Evolutionary conservation across 2,113 vertebrate species (phyloP), one percentile per base, ranked within the genome.

Genomic region (Neogale vison): DNA sequence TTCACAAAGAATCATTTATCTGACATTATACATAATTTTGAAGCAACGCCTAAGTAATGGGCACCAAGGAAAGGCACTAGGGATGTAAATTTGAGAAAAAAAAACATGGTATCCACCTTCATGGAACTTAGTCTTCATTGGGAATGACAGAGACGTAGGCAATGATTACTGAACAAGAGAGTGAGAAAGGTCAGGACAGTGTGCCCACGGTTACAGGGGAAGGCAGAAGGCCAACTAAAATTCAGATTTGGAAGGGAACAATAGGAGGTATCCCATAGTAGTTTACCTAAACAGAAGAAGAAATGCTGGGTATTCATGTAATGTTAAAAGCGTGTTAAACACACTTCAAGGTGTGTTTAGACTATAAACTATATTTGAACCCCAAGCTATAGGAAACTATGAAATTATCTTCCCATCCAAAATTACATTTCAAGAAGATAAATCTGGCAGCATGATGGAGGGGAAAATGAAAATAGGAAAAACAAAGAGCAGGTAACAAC

Each of bases 381-480:
- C 9, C 47, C 42, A 90, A 82, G 74, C n/a, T 42, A 47, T 0
- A 26, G 21, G 14, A 87, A 91, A 84, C 55, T 9, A 67, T 26
- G 8, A 86, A 92, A 65, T 88, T 63, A 81, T 9, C 0, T 45
- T 36, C 13, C 57, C 8, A 7, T 36, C 45, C 61, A 45, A 81
- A 91, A 86, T 7, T 55, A 90, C n/a, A 26, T 50, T 96, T 90
- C 4, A 15, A 90, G 59, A 96, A 92, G 86, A 85, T 81, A 18
- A 77, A 72, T 55, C 11, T n/a, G 26, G 36, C n/a, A 77, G 50
- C 7, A 57, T 21, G 57, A 55, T 42, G 18, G 1, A 96, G 12
- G 52, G 45, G 50, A 45, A 93, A 61, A 74, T 7, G 17, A 11
- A 42, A 82, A 57, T 0, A 67, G 50, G 18, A 88, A 52, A 84